Evolutionary conservation across 2,113 vertebrate genomes (phyloP).

Genomic region (Labrus mixtus): DNA sequence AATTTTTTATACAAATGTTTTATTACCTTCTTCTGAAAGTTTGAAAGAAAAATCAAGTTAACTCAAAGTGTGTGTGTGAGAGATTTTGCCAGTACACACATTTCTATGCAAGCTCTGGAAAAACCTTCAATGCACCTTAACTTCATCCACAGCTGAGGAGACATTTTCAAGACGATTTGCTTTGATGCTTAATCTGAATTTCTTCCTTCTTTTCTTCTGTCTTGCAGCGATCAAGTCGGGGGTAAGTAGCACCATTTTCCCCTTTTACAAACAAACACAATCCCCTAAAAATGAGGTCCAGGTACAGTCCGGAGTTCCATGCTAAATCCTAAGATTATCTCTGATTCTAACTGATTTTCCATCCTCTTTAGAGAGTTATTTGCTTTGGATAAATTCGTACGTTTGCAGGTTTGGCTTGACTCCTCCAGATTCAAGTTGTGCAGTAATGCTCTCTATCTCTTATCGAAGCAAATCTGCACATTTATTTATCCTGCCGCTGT

Average conservation of each 20-base stretch:
- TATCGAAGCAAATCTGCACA: conserved; percentile 30
- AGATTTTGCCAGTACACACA: too few relatives aligned
- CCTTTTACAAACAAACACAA: neutral
- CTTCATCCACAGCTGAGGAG: too few relatives aligned
- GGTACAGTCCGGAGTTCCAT: conserved; percentile 57
- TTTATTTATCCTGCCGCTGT: conserved; percentile 12
- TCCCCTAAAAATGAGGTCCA: conserved; percentile 3
- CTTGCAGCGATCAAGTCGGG: conserved; percentile 89
- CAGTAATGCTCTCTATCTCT: conserved; percentile 33
- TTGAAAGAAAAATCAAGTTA: too few relatives aligned
- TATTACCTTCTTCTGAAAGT: neutral
- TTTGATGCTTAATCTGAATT: neutral
- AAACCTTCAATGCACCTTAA: too few relatives aligned
- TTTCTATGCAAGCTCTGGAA: too few relatives aligned
- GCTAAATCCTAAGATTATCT: conserved; percentile 37
- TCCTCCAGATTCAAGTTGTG: conserved; percentile 67
- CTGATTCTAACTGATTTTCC: conserved; percentile 57
- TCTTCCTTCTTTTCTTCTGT: conserved; percentile 46
- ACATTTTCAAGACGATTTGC: too few relatives aligned
- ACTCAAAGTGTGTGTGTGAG: too few relatives aligned
- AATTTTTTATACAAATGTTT: neutral
- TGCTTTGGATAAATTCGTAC: conserved; percentile 51
- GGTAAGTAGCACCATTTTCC: conserved; percentile 85
- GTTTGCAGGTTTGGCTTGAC: conserved; percentile 80
- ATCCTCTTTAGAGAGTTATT: conserved; percentile 35